phyloP scores from a whole-genome alignment of 2,113 vertebrate genomes.

The Neodontobutis hainanensis region DNA sequence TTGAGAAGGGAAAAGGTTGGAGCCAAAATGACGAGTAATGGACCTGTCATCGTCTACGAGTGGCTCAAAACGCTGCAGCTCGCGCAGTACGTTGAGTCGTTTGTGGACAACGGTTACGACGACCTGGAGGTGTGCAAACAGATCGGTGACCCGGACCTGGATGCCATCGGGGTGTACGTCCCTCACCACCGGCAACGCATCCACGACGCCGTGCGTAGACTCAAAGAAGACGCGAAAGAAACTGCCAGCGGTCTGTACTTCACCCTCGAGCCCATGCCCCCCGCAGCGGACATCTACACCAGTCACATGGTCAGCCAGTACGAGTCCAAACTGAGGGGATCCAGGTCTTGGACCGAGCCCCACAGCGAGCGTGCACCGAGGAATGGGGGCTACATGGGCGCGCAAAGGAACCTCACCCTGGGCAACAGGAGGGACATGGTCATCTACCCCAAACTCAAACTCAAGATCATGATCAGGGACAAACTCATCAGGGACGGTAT shows the following conservation, averaged over 20 bases:
- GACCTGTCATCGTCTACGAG: slow-evolving; percentile 92
- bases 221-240: slow-evolving; percentile 87
- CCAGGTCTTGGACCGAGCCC: slow-evolving; percentile 80
- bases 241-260: slow-evolving; percentile 91
- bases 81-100: slow-evolving; percentile 91
- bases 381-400: slow-evolving; percentile 62
- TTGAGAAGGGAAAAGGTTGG: slow-evolving; percentile 9
- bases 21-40: slow-evolving; percentile 83
- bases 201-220: slow-evolving; percentile 89
- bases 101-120: slow-evolving; percentile 97
- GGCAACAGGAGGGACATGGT: slow-evolving; percentile 81
- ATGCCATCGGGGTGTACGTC: slow-evolving; percentile 92
- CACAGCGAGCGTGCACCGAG: slow-evolving; percentile 64
- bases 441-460: slow-evolving; percentile 89
- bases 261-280: slow-evolving; percentile 87
- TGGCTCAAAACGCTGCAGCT: slow-evolving; percentile 96
- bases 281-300: slow-evolving; percentile 71
- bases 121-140: slow-evolving; percentile 99
- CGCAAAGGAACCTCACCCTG: slow-evolving; percentile 77
- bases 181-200: slow-evolving; percentile 90
- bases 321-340: slow-evolving; percentile 75
- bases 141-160: slow-evolving; percentile 96
- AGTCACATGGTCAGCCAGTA: slow-evolving; percentile 80
- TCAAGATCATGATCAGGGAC: slow-evolving; percentile 99
- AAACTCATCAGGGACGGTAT: slow-evolving; percentile 93